phyloP scores from a whole-genome alignment of 2,113 vertebrate genomes.

The Hoplias malabaricus region DNA sequence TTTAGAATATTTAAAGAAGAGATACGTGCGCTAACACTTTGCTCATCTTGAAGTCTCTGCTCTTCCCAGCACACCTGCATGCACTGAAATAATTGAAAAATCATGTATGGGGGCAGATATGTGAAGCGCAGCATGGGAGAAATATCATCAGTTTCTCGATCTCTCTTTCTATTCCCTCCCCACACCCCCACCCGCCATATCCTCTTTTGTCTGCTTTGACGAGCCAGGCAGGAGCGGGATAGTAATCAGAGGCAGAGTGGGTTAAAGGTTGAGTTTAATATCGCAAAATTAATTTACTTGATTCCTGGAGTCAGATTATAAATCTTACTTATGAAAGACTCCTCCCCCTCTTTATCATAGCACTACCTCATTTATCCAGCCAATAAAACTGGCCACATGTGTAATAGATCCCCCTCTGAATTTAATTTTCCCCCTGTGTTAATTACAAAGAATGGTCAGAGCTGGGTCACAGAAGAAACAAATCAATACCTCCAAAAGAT shows the following conservation, averaged over 20 bases:
- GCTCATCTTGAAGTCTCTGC: constrained; percentile 35
- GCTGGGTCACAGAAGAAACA: constrained; percentile 71
- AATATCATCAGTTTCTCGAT: constrained; percentile 56
- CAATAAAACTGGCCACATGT: constrained; percentile 57
- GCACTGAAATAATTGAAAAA: constrained; percentile 57
- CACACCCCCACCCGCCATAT: constrained; percentile 15
- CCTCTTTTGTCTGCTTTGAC: constrained; percentile 57
- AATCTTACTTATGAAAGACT: constrained; percentile 58
- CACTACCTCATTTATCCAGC: constrained; percentile 52
- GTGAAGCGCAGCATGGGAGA: constrained; percentile 37
- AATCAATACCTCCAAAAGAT: constrained; percentile 77
- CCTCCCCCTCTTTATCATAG: constrained; percentile 57
- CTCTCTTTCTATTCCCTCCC: constrained; percentile 25
- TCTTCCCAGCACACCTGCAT: constrained; percentile 48
- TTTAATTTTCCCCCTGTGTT: constrained; percentile 67
- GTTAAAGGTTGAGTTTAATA: constrained; percentile 71
- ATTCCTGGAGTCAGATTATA: constrained; percentile 55
- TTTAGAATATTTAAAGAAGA: constrained; percentile 51
- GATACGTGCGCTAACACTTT: constrained; percentile 42
- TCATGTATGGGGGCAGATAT: constrained; percentile 45
- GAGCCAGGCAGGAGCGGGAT: constrained; percentile 53
- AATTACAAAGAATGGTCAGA: constrained; percentile 75
- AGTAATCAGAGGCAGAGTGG: constrained; percentile 53
- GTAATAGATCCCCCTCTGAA: constrained; percentile 53
- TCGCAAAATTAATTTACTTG: constrained; percentile 67